Evolutionary conservation across 2,888 invertebrate species (phyloP), one percentile per base, ranked within the genome.

Genomic region (Drosophila kokeensis): DNA sequence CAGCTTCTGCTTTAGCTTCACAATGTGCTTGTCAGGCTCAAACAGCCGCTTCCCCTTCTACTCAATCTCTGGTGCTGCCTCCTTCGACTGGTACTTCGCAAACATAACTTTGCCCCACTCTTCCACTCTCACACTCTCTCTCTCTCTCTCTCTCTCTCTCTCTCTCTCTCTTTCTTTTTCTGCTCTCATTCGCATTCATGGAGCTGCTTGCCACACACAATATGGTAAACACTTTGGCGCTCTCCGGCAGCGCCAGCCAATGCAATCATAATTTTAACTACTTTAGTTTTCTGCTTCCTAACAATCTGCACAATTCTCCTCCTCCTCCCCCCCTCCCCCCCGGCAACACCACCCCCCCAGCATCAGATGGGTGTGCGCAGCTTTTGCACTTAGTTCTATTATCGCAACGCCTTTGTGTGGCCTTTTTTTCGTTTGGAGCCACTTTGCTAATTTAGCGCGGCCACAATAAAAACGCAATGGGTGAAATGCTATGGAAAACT

Each of bases 221-320:
- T 85, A 85, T 85, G 85, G 80, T 85, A 88, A 85, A 79, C 84
- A 79, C 82, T 73, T 77, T 77, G 78, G 63, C 54, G 38, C 40
- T 30, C 24, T 27, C 15, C 29, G 11, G 27, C 34, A 48, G 30
- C 64, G 45, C 34, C 70, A 75, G 71, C 81, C 89, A 88, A 86
- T 89, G 89, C 87, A 85, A 88, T 85, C 85, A 85, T 88, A 85
- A 88, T 85, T 88, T 85, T 88, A 84, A 84, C 88, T 86, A 87
- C 89, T 83, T 89, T 89, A 84, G 78, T 83, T 88, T 88, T 78
- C 73, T 78, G 78, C 80, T 77, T 49, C 54, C 21, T 4, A 32
- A 29, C 48, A 15, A 38, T 27, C 49, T 36, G 11, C n/a, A 4
- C 48, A 58, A 49, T 11, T 34, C 29, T 11, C 21, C 11, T 42